Evolutionary conservation across 2,113 vertebrate species (phyloP), one percentile per base, ranked within the genome.

Genomic region (Megaceryle torquata): DNA sequence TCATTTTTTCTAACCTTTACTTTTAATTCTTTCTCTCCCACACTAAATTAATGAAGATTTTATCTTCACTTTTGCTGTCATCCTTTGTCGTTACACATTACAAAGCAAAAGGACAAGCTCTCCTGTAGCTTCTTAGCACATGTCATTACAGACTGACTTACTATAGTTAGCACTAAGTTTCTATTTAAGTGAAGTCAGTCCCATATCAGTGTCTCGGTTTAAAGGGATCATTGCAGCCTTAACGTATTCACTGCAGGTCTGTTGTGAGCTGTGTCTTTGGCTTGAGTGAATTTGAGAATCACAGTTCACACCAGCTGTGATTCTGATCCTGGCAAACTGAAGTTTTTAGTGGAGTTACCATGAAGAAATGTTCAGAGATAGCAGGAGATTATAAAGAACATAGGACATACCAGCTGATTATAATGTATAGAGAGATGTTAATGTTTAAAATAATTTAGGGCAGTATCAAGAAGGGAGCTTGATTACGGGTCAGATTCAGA

Each of bases 141-240:
- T 94, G 89, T 96, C 71, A 96, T 97, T 98, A 97, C 39, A 91
- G 94, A 81, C 33, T 96, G 95, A 97, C 93, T 94, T 95, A 90
- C 70, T 61, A n/a, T 69, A 92, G 70, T 76, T 91, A 86, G 70
- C 91, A 91, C 61, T 91, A 88, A 93, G 78, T 79, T 75, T 92
- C 89, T 94, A 14, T 91, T 89, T 92, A 92, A 86, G 56, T 81
- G 43, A 96, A 96, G 26, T 68, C 59, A 83, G 70, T n/a, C 61
- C 89, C 41, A 37, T 84, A 97, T 86, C 84, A 79, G 77, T 68
- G 70, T 57, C 43, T 88, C 82, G 41, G 24, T 89, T 60, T 86
- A 94, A 96, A 88, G 44, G 92, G 80, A 75, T 83, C 78, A 78
- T 76, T 94, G 60, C 53, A 93, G 93, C 60, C 75, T 96, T 90